phyloP scores from a whole-genome alignment of 2,797 vertebrate genomes.

The Sebastes variabilis region DNA sequence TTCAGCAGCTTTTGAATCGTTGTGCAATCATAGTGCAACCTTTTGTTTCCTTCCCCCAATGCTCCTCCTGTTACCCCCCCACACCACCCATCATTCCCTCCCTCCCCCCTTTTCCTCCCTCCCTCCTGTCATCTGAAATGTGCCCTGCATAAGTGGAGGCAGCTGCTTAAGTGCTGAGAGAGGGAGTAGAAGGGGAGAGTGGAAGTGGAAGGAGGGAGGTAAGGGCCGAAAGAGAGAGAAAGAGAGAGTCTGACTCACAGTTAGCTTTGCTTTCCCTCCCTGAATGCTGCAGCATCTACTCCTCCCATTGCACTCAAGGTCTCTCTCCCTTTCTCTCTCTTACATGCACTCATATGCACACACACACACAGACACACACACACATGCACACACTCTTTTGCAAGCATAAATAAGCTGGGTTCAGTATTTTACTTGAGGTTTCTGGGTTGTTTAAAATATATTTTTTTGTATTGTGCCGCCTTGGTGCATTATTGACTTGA shows the following conservation, averaged over 20 bases:
- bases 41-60: conserved; percentile 76
- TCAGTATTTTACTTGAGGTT: conserved; percentile 63
- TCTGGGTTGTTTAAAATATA: conserved; percentile 50
- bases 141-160: conserved; percentile 85
- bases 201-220: conserved; percentile 71
- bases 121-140: conserved; percentile 79
- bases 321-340: conserved; percentile 45
- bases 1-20: conserved; percentile 72
- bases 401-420: conserved; percentile 53
- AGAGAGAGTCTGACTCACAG: conserved; percentile 80
- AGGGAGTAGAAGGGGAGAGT: conserved; percentile 72
- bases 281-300: conserved; percentile 81
- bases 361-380: conserved; percentile 10
- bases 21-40: conserved; percentile 82
- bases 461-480: conserved; percentile 46
- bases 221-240: conserved; percentile 64
- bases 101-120: conserved; percentile 45
- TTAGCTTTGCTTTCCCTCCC: conserved; percentile 79
- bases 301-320: conserved; percentile 80
- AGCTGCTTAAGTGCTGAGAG: conserved; percentile 84
- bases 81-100: conserved; percentile 39
- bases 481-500: conserved; percentile 69
- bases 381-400: conserved; percentile 10
- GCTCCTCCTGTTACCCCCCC: conserved; percentile 40
- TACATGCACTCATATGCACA: background rate